A percentile compares a stretch with the other conserved stretches of the same genome.
Evolutionary conservation across 23 tunicate genomes (phyloP).

Genomic region (Ascidia mentula): DNA sequence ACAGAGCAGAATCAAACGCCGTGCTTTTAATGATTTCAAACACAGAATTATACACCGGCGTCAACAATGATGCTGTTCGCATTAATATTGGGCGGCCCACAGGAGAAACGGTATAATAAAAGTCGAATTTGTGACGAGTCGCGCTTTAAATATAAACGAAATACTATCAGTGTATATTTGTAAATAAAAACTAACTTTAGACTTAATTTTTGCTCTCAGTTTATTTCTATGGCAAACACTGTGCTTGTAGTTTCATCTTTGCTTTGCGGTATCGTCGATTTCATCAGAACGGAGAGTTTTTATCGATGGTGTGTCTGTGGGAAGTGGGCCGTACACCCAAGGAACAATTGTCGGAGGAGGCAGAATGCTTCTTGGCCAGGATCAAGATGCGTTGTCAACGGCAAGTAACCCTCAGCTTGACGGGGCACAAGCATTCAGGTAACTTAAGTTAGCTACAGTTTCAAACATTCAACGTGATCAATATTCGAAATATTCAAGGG

Average conservation of each 20-base stretch:
- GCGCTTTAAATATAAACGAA: no score
- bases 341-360: background rate
- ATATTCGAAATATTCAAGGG: background rate
- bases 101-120: no score
- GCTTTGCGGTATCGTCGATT: background rate
- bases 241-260: background rate
- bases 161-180: no score
- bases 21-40: background rate
- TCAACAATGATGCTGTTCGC: no score
- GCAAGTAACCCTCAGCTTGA: background rate
- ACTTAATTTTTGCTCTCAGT: no score
- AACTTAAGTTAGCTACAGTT: background rate
- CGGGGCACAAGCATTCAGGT: background rate
- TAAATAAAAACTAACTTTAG: no score
- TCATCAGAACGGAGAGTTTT: background rate
- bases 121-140: no score
- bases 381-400: background rate
- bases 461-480: background rate
- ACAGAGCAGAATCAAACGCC: background rate
- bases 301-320: background rate
- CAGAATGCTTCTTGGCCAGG: background rate
- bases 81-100: no score
- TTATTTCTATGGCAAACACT: no score
- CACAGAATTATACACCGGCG: background rate
- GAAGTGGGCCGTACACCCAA: background rate